These are phyloP conservation scores for Phaonia tiefii DNA, from an alignment of 2,888 invertebrate genomes.

Conservation along the genomic window DNA sequence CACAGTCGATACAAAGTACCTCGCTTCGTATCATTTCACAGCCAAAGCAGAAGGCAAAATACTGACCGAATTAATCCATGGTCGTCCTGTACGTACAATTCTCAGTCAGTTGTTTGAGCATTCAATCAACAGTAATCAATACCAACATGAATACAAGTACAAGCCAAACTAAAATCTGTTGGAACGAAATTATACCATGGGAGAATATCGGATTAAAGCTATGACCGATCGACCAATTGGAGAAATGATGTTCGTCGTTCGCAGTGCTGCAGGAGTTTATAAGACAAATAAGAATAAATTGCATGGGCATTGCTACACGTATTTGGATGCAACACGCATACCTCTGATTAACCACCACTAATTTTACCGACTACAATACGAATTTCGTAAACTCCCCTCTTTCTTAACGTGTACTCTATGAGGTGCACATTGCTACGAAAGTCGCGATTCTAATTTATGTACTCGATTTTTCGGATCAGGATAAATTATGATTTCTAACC, in stretches of 20 bases:
- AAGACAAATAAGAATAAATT: no score
- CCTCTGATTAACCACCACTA: no score
- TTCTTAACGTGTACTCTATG: no score
- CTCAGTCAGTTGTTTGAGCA: conserved; percentile 15
- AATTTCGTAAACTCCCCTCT: no score
- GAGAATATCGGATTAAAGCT: conserved; percentile 27
- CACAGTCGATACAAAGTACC: neutral
- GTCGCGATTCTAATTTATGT: no score
- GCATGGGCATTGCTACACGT: no score
- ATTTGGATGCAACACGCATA: no score
- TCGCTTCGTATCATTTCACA: conserved; percentile 28
- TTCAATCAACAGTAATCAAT: conserved; percentile 13
- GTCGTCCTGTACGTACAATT: conserved; percentile 29
- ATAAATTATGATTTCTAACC: no score
- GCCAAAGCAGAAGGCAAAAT: conserved; percentile 28
- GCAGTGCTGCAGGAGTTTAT: neutral
- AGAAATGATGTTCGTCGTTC: conserved; percentile 24
- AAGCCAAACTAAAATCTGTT: conserved; percentile 26
- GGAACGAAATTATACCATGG: conserved; percentile 20
- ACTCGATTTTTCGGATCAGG: no score
- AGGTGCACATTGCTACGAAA: no score
- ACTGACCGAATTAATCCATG: conserved; percentile 33
- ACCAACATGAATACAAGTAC: conserved; percentile 22
- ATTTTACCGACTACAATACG: no score
- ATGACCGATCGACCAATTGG: conserved; percentile 16